Evolutionary conservation across 2,113 vertebrate species (phyloP).

Genomic region (Hemichromis elongatus): DNA sequence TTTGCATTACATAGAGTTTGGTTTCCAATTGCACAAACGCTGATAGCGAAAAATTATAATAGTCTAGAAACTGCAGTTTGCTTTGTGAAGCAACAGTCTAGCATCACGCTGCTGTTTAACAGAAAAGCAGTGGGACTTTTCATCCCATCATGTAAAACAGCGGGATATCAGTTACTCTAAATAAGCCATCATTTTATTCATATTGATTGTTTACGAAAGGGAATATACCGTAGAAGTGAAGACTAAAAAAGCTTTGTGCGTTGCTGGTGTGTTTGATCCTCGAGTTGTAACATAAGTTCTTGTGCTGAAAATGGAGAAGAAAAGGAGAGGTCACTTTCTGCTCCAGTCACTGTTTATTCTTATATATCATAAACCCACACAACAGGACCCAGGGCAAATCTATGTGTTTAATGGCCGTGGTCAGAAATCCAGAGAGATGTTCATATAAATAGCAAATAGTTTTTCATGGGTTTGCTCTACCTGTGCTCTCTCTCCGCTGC

Average conservation of each 20-base stretch:
- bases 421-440: slow-evolving; percentile 18
- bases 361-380: slow-evolving; percentile 13
- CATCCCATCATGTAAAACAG: neutral
- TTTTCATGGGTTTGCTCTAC: neutral
- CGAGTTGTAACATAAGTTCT: neutral
- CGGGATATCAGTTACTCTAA: neutral
- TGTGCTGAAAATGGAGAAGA: slow-evolving; percentile 9
- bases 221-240: neutral
- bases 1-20: neutral
- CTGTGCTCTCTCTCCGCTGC: neutral
- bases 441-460: neutral
- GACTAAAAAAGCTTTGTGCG: neutral
- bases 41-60: neutral
- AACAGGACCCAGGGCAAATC: neutral
- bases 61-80: neutral
- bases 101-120: neutral
- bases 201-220: neutral
- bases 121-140: neutral
- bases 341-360: neutral
- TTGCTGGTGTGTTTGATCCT: slow-evolving; percentile 15
- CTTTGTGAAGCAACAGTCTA: neutral
- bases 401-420: neutral
- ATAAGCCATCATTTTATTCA: neutral
- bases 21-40: neutral
- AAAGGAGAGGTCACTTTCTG: neutral